These are phyloP conservation scores for Forbesichthys agassizii DNA, from an alignment of 2,113 vertebrate genomes.

Conservation along the genomic window DNA sequence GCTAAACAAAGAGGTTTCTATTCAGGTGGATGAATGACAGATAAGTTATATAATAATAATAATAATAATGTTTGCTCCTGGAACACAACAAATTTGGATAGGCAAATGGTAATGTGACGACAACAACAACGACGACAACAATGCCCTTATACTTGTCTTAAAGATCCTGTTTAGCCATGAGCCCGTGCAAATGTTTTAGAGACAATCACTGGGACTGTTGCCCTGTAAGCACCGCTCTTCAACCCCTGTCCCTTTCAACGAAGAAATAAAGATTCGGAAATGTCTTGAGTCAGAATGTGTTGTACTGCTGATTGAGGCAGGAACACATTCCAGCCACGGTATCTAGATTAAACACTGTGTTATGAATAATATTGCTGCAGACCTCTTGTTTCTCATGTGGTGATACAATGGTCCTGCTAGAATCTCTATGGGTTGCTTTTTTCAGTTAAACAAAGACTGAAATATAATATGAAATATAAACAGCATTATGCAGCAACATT, in stretches of 20 bases:
- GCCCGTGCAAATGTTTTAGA: slow-evolving; percentile 33
- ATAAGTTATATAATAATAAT: slow-evolving; percentile 8
- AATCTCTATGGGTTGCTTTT: background rate
- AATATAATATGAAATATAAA: background rate
- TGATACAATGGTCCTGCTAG: background rate
- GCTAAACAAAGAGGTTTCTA: slow-evolving; percentile 30
- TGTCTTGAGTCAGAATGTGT: slow-evolving; percentile 7
- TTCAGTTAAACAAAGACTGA: background rate
- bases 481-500: too few relatives aligned
- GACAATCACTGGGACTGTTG: slow-evolving; percentile 35
- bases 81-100: slow-evolving; percentile 29
- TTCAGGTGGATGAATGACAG: slow-evolving; percentile 37
- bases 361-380: slow-evolving; percentile 18
- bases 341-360: slow-evolving; percentile 16
- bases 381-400: too few relatives aligned
- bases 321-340: slow-evolving; percentile 27
- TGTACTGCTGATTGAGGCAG: slow-evolving; percentile 24
- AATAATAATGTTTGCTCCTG: slow-evolving; percentile 5
- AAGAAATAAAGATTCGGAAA: background rate
- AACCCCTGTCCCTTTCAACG: background rate
- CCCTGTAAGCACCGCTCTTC: background rate
- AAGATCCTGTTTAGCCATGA: slow-evolving; percentile 46
- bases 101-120: slow-evolving; percentile 39
- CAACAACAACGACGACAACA: slow-evolving; percentile 49
- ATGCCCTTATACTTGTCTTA: slow-evolving; percentile 19